These are phyloP conservation scores for Cerceris rybyensis DNA, from an alignment of 2,888 invertebrate genomes.

Conservation along the genomic window DNA sequence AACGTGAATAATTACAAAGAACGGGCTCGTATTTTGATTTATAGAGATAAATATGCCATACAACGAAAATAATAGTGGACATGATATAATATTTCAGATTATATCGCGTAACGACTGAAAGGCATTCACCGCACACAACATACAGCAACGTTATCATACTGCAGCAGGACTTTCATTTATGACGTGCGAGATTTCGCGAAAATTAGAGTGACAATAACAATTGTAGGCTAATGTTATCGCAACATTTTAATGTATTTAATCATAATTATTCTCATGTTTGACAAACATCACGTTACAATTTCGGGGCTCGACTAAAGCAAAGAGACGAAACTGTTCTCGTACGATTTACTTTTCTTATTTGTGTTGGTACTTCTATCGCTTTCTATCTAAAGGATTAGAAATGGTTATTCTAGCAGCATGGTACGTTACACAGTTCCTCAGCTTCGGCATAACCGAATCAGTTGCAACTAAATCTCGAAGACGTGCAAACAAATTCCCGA, in stretches of 20 bases:
- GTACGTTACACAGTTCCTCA: neutral
- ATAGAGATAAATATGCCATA: neutral
- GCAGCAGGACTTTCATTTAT: constrained; percentile 1
- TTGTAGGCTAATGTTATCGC: neutral
- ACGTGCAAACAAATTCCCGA: neutral
- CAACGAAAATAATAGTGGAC: constrained; percentile 2
- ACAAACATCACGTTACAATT: neutral
- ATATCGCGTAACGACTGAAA: neutral
- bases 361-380: neutral
- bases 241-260: neutral
- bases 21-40: neutral
- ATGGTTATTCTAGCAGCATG: neutral
- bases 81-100: constrained; percentile 3
- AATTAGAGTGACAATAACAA: neutral
- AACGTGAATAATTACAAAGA: neutral
- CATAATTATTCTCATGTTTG: neutral
- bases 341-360: neutral
- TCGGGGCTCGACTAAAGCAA: neutral
- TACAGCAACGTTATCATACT: neutral
- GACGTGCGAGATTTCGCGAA: neutral
- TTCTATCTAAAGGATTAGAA: neutral
- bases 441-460: neutral
- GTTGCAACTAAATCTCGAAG: neutral
- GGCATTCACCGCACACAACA: constrained; percentile 4
- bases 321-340: neutral